phyloP scores from a whole-genome alignment of 2,113 vertebrate species.

The Pterocles burchelli region DNA sequence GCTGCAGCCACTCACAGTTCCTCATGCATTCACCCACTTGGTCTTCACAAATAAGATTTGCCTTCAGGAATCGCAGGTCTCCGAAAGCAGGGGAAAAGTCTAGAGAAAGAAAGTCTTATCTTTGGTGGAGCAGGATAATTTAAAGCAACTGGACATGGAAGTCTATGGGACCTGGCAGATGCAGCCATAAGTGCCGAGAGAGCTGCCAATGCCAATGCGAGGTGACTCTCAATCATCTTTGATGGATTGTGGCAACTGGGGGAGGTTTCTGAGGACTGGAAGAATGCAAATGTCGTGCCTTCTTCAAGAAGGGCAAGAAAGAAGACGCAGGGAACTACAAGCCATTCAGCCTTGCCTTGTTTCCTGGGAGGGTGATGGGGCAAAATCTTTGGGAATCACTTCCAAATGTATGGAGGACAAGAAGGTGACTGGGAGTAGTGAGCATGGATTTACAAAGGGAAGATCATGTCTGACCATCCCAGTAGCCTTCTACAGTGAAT shows the following conservation, averaged over 20 bases:
- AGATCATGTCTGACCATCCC: neutral
- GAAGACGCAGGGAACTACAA: neutral
- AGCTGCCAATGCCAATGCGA: neutral
- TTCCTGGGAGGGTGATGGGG: neutral
- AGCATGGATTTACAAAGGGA: neutral
- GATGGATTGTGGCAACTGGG: fast-evolving
- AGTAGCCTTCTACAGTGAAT: neutral
- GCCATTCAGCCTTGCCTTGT: neutral
- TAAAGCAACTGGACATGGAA: neutral
- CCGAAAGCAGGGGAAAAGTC: neutral
- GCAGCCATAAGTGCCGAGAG: neutral
- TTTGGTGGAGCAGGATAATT: neutral
- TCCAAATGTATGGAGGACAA: neutral
- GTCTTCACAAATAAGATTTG: neutral
- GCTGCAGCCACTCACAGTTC: slow-evolving; percentile 78
- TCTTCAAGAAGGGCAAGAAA: neutral
- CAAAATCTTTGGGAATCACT: neutral
- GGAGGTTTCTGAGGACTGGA: neutral
- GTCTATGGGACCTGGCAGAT: neutral
- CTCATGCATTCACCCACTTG: neutral
- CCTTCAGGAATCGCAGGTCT: neutral
- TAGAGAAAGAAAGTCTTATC: neutral
- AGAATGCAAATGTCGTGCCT: neutral
- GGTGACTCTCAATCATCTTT: neutral
- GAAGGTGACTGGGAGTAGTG: neutral